Percentiles rank a stretch among this genome's conserved stretches.
Conservation (phyloP, 2,113 vertebrate species). For the Austrofundulus limnaeus region DNA sequence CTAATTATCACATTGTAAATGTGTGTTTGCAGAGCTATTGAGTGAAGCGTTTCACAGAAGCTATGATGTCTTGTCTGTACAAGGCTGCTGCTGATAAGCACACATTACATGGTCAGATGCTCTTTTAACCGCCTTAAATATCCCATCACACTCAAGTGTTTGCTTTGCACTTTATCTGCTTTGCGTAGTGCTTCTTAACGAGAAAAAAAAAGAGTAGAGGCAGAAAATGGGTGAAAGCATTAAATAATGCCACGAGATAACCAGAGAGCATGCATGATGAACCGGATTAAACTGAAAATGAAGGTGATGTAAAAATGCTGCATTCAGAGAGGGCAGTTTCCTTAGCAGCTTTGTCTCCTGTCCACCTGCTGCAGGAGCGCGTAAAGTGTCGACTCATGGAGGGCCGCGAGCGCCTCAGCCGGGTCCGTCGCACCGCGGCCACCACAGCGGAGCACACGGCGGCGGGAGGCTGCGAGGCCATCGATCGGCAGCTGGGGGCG, state of each 20-base stretch:
- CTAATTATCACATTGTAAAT: conserved; percentile 62
- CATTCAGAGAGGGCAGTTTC: conserved; percentile 41
- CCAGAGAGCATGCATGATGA: conserved; percentile 18
- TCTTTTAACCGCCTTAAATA: conserved; percentile 27
- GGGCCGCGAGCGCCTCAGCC: conserved; percentile 85
- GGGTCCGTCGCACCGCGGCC: conserved; percentile 83
- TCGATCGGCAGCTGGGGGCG: conserved; percentile 88
- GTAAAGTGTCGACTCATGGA: conserved; percentile 86
- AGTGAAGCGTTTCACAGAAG: conserved; percentile 33
- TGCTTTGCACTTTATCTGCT: conserved; percentile 42
- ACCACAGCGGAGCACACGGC: conserved; percentile 83
- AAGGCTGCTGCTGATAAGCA: conserved; percentile 41
- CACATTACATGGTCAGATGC: conserved; percentile 13
- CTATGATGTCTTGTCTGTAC: conserved; percentile 30
- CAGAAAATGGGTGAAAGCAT: conserved; percentile 12
- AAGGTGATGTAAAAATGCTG: too few relatives aligned
- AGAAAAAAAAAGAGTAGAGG: conserved; percentile 14
- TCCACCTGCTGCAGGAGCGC: conserved; percentile 83
- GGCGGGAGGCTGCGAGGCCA: conserved; percentile 83
- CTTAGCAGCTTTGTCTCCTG: conserved; percentile 80
- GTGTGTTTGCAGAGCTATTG: conserved; percentile 34
- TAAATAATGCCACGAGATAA: conserved; percentile 7
- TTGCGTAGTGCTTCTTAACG: conserved; percentile 31
- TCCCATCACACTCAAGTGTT: conserved; percentile 43
- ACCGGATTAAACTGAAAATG: conserved; percentile 7